Evolutionary conservation across 2,888 invertebrate species (phyloP), one percentile per base, ranked within the genome.

Genomic region (Melieria crassipennis): DNA sequence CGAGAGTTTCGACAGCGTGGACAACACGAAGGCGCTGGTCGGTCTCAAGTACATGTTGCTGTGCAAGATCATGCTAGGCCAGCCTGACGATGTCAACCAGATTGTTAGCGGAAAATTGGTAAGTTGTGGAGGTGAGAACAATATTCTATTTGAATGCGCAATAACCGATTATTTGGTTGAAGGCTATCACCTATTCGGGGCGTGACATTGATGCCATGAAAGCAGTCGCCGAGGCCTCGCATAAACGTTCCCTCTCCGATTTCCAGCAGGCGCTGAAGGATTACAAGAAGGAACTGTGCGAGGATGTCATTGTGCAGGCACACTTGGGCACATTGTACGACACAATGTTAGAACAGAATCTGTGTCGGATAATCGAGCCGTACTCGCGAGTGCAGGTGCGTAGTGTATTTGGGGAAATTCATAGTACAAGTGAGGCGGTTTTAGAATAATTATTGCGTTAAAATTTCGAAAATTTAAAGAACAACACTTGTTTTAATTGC

Each of bases 1-100:
- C 87, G 99, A 99, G 89, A 97, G 98, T 78, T 98, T 96, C 87
- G 98, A 98, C 87, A 97, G 97, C 78, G 94, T 97, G 5, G 97
- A 97, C 80, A 93, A 92, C 82, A 91, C 91, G 5, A 97, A 95
- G 87, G 99, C 99, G 3, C 88, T 99, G 46, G 94, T 93, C 43
- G 96, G 97, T n/a, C 89, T 99, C 16, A 99, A 99, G 86, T 99
- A 99, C 88, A 99, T 99, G 99, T 90, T 99, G 80, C 87, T 99
- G 78, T 97, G 97, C 74, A 99, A 99, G 90, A 99, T 99, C 72
- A 99, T 99, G 98, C 88, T 99, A 70, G 97, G 95, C 80, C 96
- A 93, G 76, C 96, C 98, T 0, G 98, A 99, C 84, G 99, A 99
- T 87, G 98, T 99, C 3, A 94, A 93, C 79, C 93, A 94, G 76